Evolutionary conservation across 2,888 invertebrate genomes (phyloP).

Genomic region (Acanthosepion lycidas): DNA sequence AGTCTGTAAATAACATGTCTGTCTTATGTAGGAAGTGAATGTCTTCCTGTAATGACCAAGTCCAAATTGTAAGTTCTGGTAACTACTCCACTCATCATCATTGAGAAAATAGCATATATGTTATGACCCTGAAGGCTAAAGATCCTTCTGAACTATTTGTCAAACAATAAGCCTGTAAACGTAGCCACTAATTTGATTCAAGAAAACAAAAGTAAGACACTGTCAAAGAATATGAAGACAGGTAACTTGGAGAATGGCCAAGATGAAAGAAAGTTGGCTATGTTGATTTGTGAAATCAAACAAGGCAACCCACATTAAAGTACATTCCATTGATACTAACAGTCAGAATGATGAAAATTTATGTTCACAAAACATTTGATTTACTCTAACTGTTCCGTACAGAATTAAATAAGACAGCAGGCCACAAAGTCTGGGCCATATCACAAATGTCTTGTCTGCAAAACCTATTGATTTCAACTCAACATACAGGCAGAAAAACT

Average conservation of each 20-base stretch:
- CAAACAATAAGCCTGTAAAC: not conserved
- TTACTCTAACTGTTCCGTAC: too few species aligned
- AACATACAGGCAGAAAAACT: too few species aligned
- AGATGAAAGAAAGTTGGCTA: not conserved
- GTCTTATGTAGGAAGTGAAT: not conserved
- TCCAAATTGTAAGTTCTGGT: not conserved
- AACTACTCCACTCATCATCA: not conserved
- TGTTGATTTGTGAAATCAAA: too few species aligned
- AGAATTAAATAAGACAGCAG: too few species aligned
- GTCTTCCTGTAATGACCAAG: not conserved
- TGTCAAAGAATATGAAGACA: not conserved
- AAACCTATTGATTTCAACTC: too few species aligned
- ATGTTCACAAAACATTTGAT: too few species aligned
- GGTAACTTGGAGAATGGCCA: not conserved
- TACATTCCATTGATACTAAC: too few species aligned
- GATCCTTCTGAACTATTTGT: not conserved
- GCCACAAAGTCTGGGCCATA: too few species aligned
- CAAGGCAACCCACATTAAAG: too few species aligned
- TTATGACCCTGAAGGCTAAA: not conserved
- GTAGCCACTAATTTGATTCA: not conserved
- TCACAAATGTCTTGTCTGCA: too few species aligned
- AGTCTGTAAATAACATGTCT: too few species aligned
- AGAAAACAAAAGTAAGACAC: not conserved
- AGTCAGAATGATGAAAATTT: too few species aligned
- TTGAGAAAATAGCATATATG: not conserved